A percentile compares a stretch with the other conserved stretches of the same genome.
Evolutionary conservation across 2,888 invertebrate species (phyloP).

Genomic region (Crematogaster levior): DNA sequence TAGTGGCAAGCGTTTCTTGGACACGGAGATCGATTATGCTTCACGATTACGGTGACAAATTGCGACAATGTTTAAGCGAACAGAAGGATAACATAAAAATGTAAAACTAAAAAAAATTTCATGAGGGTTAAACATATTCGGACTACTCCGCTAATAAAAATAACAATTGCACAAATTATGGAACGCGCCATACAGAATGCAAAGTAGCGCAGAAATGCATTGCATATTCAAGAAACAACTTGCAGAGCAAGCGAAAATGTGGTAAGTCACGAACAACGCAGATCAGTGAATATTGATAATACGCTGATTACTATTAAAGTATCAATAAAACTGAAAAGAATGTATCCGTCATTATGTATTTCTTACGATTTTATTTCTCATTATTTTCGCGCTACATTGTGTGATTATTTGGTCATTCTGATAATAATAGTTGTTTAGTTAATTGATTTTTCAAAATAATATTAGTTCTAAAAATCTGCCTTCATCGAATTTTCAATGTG

Average conservation of each 20-base stretch:
- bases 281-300: not conserved
- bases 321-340: slow-evolving; percentile 1
- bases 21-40: not conserved
- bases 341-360: not conserved
- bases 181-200: not conserved
- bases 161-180: slow-evolving; percentile 21
- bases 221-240: slow-evolving; percentile 19
- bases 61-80: not conserved
- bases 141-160: not conserved
- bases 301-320: not conserved
- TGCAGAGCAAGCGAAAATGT: not conserved
- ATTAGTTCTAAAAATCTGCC: slow-evolving; percentile 16
- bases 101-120: not conserved
- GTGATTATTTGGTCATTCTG: not conserved
- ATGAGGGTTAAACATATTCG: not conserved
- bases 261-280: not conserved
- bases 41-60: not conserved
- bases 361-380: not conserved
- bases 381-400: not conserved
- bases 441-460: slow-evolving; percentile 10
- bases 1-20: not conserved
- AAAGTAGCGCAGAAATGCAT: slow-evolving; percentile 6
- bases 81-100: not conserved
- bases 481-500: not conserved
- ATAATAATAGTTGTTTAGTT: slow-evolving; percentile 31